Conservation (phyloP, 2,888 invertebrate genomes). For the Frankliniella fusca region DNA sequence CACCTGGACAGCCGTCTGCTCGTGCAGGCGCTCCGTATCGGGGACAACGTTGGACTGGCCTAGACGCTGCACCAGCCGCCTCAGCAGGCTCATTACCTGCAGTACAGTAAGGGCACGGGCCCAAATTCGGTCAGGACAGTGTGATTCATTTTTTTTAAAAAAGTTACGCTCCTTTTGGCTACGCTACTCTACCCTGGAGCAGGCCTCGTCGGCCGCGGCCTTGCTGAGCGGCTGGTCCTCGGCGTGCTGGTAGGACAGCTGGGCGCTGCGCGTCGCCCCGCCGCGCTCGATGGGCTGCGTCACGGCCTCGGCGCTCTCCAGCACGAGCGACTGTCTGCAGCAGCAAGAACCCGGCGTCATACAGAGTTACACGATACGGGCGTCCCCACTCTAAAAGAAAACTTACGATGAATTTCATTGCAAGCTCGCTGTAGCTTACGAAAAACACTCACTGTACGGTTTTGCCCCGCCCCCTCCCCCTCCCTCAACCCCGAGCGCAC, state of each 20-base stretch:
- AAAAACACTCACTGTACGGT: too few species aligned
- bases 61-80: conserved; percentile 45
- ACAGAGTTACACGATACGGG: neutral
- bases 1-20: conserved; percentile 48
- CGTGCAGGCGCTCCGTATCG: conserved; percentile 46
- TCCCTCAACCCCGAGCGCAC: neutral
- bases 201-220: conserved; percentile 28
- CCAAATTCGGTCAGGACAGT: too few species aligned
- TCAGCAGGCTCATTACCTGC: conserved; percentile 44
- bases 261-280: neutral
- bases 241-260: conserved; percentile 6
- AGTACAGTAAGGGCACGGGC: too few species aligned
- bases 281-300: conserved; percentile 21
- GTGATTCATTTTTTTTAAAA: too few species aligned
- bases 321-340: conserved; percentile 28
- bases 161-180: too few species aligned
- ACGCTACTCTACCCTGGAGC: neutral
- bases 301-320: neutral
- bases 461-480: too few species aligned
- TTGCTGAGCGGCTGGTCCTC: neutral
- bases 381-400: too few species aligned
- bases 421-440: too few species aligned
- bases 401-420: too few species aligned
- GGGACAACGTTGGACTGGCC: conserved; percentile 39
- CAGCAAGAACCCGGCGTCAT: neutral